phyloP scores from a whole-genome alignment of 1,140 invertebrate genomes.

The Pinna nobilis region DNA sequence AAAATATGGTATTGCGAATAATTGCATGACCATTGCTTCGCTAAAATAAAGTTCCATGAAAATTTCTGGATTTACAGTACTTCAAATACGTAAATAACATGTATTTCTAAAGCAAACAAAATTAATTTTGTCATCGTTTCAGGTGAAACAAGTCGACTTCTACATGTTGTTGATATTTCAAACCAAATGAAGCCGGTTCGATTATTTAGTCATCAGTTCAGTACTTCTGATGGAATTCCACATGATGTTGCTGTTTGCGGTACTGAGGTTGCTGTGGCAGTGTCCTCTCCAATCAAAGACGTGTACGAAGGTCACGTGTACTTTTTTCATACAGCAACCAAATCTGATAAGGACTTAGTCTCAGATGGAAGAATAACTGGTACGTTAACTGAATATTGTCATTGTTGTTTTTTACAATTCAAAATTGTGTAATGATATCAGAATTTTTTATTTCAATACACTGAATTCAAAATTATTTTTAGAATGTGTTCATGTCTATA shows the following conservation, averaged over 20 bases:
- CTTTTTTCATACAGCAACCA: slow-evolving; percentile 27
- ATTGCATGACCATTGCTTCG: too few relatives aligned
- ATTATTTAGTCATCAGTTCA: slow-evolving; percentile 20
- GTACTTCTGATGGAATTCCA: slow-evolving; percentile 20
- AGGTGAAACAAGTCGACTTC: slow-evolving; percentile 28
- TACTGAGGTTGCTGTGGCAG: slow-evolving; percentile 32
- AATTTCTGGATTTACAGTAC: too few relatives aligned
- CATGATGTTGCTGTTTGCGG: slow-evolving; percentile 36
- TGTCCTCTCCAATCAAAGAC: slow-evolving; percentile 31
- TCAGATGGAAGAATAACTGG: slow-evolving; percentile 20
- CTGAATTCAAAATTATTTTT: too few relatives aligned
- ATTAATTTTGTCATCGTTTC: neutral
- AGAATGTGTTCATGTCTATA: too few relatives aligned
- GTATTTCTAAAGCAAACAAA: too few relatives aligned
- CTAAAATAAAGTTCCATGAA: too few relatives aligned
- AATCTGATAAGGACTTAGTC: neutral
- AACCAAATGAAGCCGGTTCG: slow-evolving; percentile 9
- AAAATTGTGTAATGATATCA: neutral
- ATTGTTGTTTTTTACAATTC: neutral
- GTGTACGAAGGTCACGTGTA: slow-evolving; percentile 40
- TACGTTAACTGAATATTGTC: neutral
- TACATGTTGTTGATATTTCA: slow-evolving; percentile 35
- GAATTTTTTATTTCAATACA: too few relatives aligned
- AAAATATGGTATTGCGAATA: too few relatives aligned
- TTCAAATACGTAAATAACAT: too few relatives aligned